Percentiles rank a stretch among this genome's conserved stretches.
These are phyloP conservation scores for Nomia melanderi DNA, from an alignment of 1,140 invertebrate species.

Conservation along the genomic window DNA sequence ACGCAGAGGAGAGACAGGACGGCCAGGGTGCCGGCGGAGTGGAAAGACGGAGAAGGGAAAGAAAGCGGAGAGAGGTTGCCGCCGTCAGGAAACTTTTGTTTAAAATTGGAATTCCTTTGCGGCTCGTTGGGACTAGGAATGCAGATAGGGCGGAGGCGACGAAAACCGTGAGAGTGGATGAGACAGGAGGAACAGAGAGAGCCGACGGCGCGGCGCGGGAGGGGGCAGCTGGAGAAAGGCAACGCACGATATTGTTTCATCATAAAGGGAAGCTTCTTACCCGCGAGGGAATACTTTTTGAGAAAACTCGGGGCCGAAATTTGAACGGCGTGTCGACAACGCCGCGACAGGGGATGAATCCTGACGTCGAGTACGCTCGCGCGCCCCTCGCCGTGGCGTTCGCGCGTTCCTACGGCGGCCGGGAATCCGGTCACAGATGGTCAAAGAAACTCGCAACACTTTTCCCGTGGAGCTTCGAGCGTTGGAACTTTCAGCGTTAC, in stretches of 20 bases:
- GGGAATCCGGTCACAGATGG: no score
- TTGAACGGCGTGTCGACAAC: conserved; percentile 17
- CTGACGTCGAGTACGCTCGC: no score
- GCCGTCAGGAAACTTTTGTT: conserved; percentile 76
- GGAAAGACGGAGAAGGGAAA: conserved; percentile 20
- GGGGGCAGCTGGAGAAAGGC: conserved; percentile 50
- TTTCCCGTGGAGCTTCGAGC: no score
- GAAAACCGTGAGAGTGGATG: conserved; percentile 60
- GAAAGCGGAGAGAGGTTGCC: conserved; percentile 64
- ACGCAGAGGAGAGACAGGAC: no score
- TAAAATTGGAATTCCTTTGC: conserved; percentile 78
- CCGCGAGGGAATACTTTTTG: conserved; percentile 54
- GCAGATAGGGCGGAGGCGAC: conserved; percentile 72
- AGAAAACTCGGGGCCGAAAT: conserved; percentile 35
- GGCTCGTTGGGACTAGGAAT: conserved; percentile 76
- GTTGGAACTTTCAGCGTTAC: no score
- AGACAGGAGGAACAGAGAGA: conserved; percentile 16
- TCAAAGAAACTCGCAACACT: no score
- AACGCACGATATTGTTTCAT: conserved; percentile 69
- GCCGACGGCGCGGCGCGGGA: conserved; percentile 13
- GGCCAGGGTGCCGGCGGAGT: background rate
- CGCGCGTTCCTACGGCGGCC: no score
- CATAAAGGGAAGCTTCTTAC: conserved; percentile 60
- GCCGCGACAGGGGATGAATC: no score
- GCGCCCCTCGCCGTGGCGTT: no score